Conservation (phyloP, 2,888 invertebrate species). For the Metalampra italica region DNA sequence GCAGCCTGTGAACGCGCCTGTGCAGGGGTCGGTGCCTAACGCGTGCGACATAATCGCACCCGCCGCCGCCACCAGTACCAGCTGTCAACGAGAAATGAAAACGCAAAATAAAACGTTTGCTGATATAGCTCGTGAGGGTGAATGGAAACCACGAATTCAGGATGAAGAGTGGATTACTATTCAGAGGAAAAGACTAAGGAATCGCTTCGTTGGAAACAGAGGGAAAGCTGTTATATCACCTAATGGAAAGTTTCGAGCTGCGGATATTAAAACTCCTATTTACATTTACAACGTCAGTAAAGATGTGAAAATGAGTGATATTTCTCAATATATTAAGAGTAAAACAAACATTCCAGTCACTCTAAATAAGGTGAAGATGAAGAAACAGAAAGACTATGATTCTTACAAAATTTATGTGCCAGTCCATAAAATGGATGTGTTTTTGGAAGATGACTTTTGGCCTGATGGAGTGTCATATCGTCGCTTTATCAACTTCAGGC, state of each 20-base stretch:
- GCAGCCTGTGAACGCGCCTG: neutral
- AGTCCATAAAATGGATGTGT: conserved; percentile 11
- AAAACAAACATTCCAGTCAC: conserved; percentile 9
- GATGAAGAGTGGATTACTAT: conserved; percentile 10
- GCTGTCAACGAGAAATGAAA: neutral
- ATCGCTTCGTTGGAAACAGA: conserved; percentile 9
- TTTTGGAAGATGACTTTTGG: conserved; percentile 20
- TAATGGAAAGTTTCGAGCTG: conserved; percentile 16
- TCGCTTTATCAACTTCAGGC: conserved; percentile 13
- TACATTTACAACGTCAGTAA: conserved; percentile 18
- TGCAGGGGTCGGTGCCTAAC: too few species aligned
- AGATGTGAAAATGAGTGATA: conserved; percentile 10
- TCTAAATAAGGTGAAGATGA: conserved; percentile 16
- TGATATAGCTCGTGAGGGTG: neutral
- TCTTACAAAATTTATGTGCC: conserved; percentile 17
- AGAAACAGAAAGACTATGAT: conserved; percentile 11
- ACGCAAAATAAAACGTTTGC: too few species aligned
- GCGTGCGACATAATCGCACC: too few species aligned
- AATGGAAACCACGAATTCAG: conserved; percentile 1
- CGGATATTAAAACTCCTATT: conserved; percentile 15
- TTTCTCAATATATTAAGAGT: conserved; percentile 13
- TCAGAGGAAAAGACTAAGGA: conserved; percentile 11
- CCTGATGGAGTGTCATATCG: conserved; percentile 18
- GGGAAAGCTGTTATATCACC: conserved; percentile 5
- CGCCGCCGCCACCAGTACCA: neutral